Evolutionary conservation across 1,140 invertebrate species (phyloP).

Genomic region (Ditylenchus dipsaci): DNA sequence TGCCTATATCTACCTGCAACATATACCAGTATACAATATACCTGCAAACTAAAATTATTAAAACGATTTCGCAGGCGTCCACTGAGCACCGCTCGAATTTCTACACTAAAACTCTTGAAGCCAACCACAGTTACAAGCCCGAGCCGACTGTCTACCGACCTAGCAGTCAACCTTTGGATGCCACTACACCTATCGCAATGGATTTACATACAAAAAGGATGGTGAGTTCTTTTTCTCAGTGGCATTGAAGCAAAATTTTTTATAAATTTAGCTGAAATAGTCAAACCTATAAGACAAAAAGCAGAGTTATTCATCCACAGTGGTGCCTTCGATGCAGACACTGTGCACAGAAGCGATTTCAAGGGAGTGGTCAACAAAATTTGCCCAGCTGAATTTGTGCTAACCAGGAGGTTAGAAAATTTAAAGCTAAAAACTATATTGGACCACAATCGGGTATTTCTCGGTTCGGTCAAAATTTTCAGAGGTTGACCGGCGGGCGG

Average conservation of each 20-base stretch:
- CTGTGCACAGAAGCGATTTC: not conserved
- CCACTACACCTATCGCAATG: not conserved
- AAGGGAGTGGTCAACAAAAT: not conserved
- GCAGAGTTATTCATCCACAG: not conserved
- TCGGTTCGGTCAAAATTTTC: no score
- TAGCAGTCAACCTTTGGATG: constrained; percentile 6
- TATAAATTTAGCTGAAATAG: not conserved
- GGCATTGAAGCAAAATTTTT: not conserved
- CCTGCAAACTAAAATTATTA: no score
- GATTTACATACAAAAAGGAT: constrained; percentile 3
- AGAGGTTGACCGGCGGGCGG: no score
- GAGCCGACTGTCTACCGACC: not conserved
- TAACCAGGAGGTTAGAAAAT: not conserved
- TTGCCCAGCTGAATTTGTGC: constrained; percentile 8
- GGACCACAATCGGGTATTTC: no score
- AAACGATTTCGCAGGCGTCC: no score
- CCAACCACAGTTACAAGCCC: not conserved
- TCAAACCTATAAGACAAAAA: not conserved
- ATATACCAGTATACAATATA: no score
- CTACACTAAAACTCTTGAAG: not conserved
- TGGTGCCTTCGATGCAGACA: not conserved
- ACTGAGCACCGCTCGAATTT: constrained; percentile 9
- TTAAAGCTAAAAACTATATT: no score
- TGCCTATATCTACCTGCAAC: no score
- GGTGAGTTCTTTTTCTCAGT: not conserved